phyloP scores from a whole-genome alignment of 2,888 invertebrate species.

The Drosophila lutescens region DNA sequence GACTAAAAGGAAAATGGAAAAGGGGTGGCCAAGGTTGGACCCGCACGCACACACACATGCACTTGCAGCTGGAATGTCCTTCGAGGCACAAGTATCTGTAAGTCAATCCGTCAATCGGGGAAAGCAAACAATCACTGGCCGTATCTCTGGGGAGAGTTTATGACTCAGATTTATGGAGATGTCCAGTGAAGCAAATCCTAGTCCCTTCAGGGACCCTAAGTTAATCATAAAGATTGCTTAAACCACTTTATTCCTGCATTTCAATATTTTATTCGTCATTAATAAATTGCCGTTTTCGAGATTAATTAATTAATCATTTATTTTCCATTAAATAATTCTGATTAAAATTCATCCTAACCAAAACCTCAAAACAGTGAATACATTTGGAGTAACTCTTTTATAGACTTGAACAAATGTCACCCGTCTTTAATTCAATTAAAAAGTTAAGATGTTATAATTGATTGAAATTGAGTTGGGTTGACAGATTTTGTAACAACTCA shows the following conservation, averaged over 20 bases:
- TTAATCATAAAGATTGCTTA: not conserved
- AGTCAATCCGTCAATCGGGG: conserved; percentile 70
- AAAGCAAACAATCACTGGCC: conserved; percentile 48
- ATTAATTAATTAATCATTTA: too few species aligned
- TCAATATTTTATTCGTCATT: not conserved
- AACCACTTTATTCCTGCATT: not conserved
- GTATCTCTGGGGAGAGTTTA: conserved; percentile 28
- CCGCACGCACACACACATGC: conserved; percentile 21
- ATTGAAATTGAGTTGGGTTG: not conserved
- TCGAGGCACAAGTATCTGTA: conserved; percentile 49
- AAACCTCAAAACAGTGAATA: not conserved
- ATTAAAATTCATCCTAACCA: not conserved
- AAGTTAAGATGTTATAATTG: not conserved
- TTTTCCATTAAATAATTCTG: not conserved
- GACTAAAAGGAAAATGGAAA: conserved; percentile 4
- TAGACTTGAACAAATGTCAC: not conserved
- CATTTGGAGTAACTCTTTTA: not conserved
- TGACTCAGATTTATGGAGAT: conserved; percentile 31
- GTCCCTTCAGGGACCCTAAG: conserved; percentile 3
- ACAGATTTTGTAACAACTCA: conserved; percentile 3
- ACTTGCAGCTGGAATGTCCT: conserved; percentile 27
- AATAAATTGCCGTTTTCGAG: not conserved
- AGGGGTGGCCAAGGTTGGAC: conserved; percentile 30
- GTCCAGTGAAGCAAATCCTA: conserved; percentile 4
- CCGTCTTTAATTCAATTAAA: not conserved